Base-by-base conservation (phyloP, 2,888 invertebrate species). In the Acanthosepion esculentum region DNA sequence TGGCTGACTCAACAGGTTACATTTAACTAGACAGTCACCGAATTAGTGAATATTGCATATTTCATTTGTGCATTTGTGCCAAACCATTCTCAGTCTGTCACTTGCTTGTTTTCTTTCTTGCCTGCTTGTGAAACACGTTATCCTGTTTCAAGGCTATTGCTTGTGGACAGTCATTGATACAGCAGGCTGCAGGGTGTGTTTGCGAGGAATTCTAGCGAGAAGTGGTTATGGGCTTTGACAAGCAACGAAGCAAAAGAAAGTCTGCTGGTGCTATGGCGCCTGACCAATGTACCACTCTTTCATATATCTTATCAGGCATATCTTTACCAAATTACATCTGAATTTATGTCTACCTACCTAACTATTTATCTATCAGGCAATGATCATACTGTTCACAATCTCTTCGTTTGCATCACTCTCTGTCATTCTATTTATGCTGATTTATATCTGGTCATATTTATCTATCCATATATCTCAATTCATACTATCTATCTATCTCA, bases 241-340 rank as follows among this genome's bases (percentile, higher is more conserved):
- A 78, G n/a, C 78, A 78, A 12, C n/a, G n/a, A 78, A 78, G n/a
- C 78, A 33, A 78, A 18, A 78, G 78, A 78, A 78, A 78, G 78
- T 78, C n/a, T 78, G 78, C 78, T 78, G n/a, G n/a, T 78, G 78
- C n/a, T n/a, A 78, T n/a, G 78, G 78, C n/a, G 78, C 78, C 78
- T n/a, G n/a, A 78, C 78, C 78, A 33, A 78, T 33, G 4, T 23
- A 33, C 15, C n/a, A 78, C 5, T n/a, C 78, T 33, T 78, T 78
- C 78, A 78, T 78, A 10, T 78, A n/a, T 78, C 78, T 78, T 33
- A 33, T 78, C n/a, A 33, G 10, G 78, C 78, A 78, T 78, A 33
- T 78, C 78, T 15, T 33, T n/a, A n/a, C 15, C n/a, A 78, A 78
- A 78, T 78, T 78, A 78, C 78, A 78, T n/a, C 10, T n/a, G n/a